Base-by-base conservation (phyloP, 2,797 vertebrate genomes). In the Siniperca undulata region DNA sequence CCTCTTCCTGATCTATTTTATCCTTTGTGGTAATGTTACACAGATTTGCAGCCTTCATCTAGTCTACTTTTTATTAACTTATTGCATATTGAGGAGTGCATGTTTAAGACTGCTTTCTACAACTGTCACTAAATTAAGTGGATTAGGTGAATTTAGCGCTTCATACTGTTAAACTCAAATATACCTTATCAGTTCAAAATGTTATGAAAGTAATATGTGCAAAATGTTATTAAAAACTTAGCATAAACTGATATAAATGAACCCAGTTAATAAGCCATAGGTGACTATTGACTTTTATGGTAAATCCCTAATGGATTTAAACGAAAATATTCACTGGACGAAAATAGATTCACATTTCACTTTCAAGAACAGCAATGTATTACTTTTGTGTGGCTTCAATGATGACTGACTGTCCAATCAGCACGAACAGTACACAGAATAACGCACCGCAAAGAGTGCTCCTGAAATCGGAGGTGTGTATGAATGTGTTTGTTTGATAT, bases 261-360 rank as follows among this genome's bases (percentile, higher is more conserved):
- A 27, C 27, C 5, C 19, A 38, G 50, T 22, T 56, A 44, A 64
- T 48, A 17, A 68, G 13, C 7, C 3, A 48, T n/a, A 20, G 13
- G 8, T 38, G 36, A 71, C 55, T 40, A n/a, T 6, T 53, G 56
- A 22, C 7, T 40, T 56, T 50, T 17, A 36, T 17, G 19, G 2
- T 40, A 36, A 42, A 46, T 67, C 14, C 1, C 24, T 34, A 24
- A 38, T 46, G 6, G 3, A 7, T 36, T 78, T 30, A 65, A 79
- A 78, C 44, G 0, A 13, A 67, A 74, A 77, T 52, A 55, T 64
- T 46, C 50, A 66, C 5, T 1, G 5, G 42, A 53, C 2, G 17
- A 44, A 65, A 61, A 34, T 16, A 38, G 52, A 62, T 70, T 71
- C 34, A 61, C 14, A 20, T 74, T 70, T 72, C 34, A 58, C 67